Percentiles rank a stretch among this genome's conserved stretches.
Conservation (phyloP, 2,797 vertebrate genomes). For the Myotis pilosus region DNA sequence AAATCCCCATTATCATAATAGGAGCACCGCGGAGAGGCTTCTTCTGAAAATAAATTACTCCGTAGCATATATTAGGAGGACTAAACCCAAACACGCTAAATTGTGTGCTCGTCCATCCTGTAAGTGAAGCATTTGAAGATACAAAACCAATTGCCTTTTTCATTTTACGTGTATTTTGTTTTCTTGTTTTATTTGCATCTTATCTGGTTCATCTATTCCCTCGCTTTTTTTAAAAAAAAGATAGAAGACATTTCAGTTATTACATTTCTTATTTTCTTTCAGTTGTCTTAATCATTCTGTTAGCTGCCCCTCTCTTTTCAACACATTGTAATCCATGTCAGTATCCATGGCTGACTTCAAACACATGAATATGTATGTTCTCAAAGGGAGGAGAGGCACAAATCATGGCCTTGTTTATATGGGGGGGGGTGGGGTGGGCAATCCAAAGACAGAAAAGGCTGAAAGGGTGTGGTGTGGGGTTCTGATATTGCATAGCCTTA, state of each 20-base stretch:
- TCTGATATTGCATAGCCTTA: background rate
- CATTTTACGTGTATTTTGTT: conserved; percentile 73
- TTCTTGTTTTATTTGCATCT: conserved; percentile 76
- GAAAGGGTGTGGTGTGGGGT: background rate
- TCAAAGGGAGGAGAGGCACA: background rate
- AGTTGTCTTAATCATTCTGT: conserved; percentile 78
- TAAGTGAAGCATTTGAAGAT: conserved; percentile 75
- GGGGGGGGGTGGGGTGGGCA: background rate
- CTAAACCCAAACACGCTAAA: conserved; percentile 76
- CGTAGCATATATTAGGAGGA: conserved; percentile 69
- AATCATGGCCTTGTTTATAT: background rate
- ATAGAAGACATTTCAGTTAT: conserved; percentile 76
- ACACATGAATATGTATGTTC: conserved; percentile 62
- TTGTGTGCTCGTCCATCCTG: conserved; percentile 60
- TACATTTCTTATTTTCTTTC: conserved; percentile 79
- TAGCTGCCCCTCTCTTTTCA: conserved; percentile 71
- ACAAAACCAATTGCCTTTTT: conserved; percentile 73
- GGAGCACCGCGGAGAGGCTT: conserved; percentile 63
- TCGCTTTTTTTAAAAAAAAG: background rate
- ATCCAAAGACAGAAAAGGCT: conserved; percentile 7
- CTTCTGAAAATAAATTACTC: conserved; percentile 73
- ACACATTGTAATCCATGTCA: conserved; percentile 66
- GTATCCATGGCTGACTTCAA: conserved; percentile 68
- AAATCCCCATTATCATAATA: conserved; percentile 75
- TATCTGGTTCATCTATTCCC: conserved; percentile 67